These are phyloP conservation scores for Eptesicus fuscus DNA, from an alignment of 2,113 vertebrate genomes.

Conservation along the genomic window DNA sequence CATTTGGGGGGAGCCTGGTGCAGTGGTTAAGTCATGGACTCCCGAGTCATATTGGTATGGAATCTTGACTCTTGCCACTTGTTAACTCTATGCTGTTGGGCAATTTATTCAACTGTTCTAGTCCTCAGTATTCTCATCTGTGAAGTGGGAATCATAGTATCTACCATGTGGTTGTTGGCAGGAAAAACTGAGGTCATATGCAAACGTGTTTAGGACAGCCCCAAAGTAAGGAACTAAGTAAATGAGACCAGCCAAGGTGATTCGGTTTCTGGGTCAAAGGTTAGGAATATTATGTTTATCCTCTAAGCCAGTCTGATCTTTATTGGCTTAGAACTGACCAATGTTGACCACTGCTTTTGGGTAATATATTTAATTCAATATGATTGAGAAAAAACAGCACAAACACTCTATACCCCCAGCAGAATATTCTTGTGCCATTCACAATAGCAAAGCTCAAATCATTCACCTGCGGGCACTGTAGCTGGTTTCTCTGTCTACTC, in stretches of 20 bases:
- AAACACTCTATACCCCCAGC: background rate
- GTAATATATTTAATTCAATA: conserved; percentile 28
- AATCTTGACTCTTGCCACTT: background rate
- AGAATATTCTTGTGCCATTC: background rate
- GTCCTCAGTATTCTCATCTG: background rate
- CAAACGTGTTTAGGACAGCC: background rate
- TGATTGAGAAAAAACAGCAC: background rate
- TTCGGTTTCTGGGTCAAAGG: background rate
- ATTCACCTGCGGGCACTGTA: background rate
- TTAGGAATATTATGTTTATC: background rate
- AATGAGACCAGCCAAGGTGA: background rate
- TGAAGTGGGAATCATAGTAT: background rate
- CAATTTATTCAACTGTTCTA: background rate
- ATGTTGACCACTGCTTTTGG: background rate
- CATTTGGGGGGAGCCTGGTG: rapidly evolving
- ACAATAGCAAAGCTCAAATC: background rate
- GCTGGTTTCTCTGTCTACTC: background rate
- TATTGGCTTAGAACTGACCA: background rate
- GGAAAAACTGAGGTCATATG: background rate
- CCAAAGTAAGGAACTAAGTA: background rate
- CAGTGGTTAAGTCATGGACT: background rate
- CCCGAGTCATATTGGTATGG: background rate
- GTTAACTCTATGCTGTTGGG: background rate
- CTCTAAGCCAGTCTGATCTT: background rate
- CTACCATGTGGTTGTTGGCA: background rate